Evolutionary conservation across 2,888 invertebrate species (phyloP), one percentile per base, ranked within the genome.

Genomic region (Nipponacmea schrenckii): DNA sequence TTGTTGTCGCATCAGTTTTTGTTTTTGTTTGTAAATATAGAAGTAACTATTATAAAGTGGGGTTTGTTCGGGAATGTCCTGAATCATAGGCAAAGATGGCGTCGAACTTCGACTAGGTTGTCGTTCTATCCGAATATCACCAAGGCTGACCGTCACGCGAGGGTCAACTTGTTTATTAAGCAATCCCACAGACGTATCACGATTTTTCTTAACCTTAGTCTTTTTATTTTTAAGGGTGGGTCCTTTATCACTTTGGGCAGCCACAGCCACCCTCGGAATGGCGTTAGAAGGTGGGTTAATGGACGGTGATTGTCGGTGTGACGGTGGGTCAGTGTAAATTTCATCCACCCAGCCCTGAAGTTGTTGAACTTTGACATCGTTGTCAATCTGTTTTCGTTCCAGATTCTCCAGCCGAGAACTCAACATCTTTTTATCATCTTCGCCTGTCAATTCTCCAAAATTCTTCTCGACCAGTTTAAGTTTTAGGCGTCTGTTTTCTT

Each of bases 261-360:
- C 56, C 56, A 24, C 56, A 24, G 24, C 24, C 14, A 14, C 56
- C 10, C 56, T 20, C 10, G 56, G 56, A 10, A 24, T 14, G 8
- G n/a, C 20, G 12, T n/a, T 20, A 2, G 56, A 24, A 10, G 56
- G 56, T 14, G 20, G 56, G 10, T n/a, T 50, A 10, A 56, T 10
- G 20, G 56, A 8, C 24, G 56, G 20, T 24, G 56, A 24, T 24
- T 20, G 24, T 20, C 20, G 7, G n/a, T 24, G n/a, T 20, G 56
- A 56, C 14, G 56, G 20, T 10, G 56, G 24, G 26, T 74, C 78
- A 12, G 74, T 71, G 26, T 77, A 75, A 46, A 78, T 69, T 62
- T 77, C 77, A 2, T 80, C 78, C 7, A 82, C 79, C 79, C 80
- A 83, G 0, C 80, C 77, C 26, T 81, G 81, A n/a, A 82, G 77